Base-by-base conservation (phyloP, 2,888 invertebrate species). In the Erebia palarica region DNA sequence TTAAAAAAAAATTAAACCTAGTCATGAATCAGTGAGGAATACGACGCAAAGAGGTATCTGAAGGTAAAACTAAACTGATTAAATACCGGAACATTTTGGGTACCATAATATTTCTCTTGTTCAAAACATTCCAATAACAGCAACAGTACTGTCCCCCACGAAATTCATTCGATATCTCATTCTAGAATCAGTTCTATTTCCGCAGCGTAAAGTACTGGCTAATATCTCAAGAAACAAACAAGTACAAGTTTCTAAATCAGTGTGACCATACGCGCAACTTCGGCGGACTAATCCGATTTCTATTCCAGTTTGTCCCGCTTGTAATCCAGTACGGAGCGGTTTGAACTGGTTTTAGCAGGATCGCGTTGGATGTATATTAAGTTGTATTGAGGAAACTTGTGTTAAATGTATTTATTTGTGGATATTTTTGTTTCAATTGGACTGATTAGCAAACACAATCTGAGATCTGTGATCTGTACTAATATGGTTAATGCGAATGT, bases 201-300 rank as follows among this genome's bases (percentile, higher is more conserved):
- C 51, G 18, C 8, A 59, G 49, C 16, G 59, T n/a, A 53, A 55
- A 64, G 60, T 55, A 65, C 65, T 64, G 66, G 80, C 82, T 79
- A 79, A 82, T 82, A 82, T 84, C 82, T 81, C 85, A 86, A 87
- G 89, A 85, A 90, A 89, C 89, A 88, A 90, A 88, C 89, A 78
- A 77, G 77, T 78, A 79, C 80, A 89, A 91, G 90, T 89, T 90
- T 87, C 90, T 86, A 88, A 90, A 90, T 91, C 89, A 86, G 87
- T 86, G 88, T 88, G 86, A 87, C 91, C 90, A 89, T 91, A 87
- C 90, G 86, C 85, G 81, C 83, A 90, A 91, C 86, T 90, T 88
- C 82, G 80, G 81, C 80, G 85, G 85, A 84, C 86, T 91, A 90
- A 90, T 89, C 89, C 84, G 83, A 86, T 87, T 88, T 86, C 84